phyloP scores from a whole-genome alignment of 2,888 invertebrate species.

The Caradrina kadenii region DNA sequence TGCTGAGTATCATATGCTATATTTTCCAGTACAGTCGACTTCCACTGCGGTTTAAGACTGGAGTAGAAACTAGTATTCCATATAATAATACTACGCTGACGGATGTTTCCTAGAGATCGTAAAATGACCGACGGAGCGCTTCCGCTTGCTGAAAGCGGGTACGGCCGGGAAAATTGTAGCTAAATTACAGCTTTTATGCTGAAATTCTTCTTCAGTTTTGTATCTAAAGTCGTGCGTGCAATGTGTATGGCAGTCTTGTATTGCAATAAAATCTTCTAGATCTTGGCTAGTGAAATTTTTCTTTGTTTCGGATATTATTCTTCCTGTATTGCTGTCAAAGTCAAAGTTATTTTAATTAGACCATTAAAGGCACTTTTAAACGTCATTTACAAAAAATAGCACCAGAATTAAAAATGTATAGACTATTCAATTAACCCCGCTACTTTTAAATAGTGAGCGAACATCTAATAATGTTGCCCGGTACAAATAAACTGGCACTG shows the following conservation, averaged over 20 bases:
- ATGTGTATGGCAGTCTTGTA: not conserved
- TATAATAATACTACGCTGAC: constrained; percentile 11
- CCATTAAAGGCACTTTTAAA: no score
- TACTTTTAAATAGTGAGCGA: constrained; percentile 18
- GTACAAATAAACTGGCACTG: constrained; percentile 26
- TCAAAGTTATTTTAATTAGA: no score
- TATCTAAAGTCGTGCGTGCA: not conserved
- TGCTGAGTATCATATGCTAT: no score
- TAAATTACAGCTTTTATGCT: constrained; percentile 26
- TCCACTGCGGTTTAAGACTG: not conserved
- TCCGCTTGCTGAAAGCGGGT: constrained; percentile 31
- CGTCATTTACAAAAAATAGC: not conserved
- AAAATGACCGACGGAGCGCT: constrained; percentile 41
- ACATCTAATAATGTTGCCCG: constrained; percentile 21
- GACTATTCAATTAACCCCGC: constrained; percentile 18
- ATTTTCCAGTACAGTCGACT: no score
- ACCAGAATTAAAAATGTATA: not conserved
- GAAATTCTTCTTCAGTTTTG: not conserved
- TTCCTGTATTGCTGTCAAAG: no score
- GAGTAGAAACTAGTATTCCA: not conserved
- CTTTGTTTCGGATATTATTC: not conserved
- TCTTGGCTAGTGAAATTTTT: not conserved
- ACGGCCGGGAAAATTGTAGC: constrained; percentile 25
- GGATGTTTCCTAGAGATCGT: constrained; percentile 37
- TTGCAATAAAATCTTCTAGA: not conserved